Conservation (phyloP, 2,888 invertebrate species). For the Drosophila demipolita region DNA sequence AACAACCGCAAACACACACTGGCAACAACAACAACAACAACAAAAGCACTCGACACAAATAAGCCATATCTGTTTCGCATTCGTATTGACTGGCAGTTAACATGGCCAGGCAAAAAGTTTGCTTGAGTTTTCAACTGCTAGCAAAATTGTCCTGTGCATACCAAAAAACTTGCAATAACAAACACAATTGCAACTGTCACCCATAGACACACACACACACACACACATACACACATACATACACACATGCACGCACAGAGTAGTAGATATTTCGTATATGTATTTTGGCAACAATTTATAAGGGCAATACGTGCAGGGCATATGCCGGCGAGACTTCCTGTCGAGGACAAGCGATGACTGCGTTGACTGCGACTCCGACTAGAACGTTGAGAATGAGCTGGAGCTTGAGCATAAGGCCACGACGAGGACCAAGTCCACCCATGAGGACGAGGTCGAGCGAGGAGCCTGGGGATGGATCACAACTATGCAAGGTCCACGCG, state of each 20-base stretch:
- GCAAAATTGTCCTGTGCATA: slow-evolving; percentile 73
- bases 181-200: slow-evolving; percentile 45
- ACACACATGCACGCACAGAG: slow-evolving; percentile 8
- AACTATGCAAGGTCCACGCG: slow-evolving; percentile 79
- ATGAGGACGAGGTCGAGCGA: neutral
- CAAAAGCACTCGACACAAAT: slow-evolving; percentile 59
- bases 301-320: slow-evolving; percentile 78
- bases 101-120: slow-evolving; percentile 77
- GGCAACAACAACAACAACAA: slow-evolving; percentile 13
- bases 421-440: neutral
- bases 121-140: slow-evolving; percentile 60
- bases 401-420: neutral
- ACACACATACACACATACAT: slow-evolving; percentile 23
- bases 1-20: slow-evolving; percentile 5
- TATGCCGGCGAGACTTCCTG: slow-evolving; percentile 78
- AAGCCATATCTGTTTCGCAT: slow-evolving; percentile 78
- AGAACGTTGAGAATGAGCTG: slow-evolving; percentile 8
- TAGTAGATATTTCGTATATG: slow-evolving; percentile 32
- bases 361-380: slow-evolving; percentile 14
- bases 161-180: slow-evolving; percentile 58
- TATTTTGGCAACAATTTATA: slow-evolving; percentile 78
- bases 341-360: slow-evolving; percentile 64
- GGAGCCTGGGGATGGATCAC: slow-evolving; percentile 28
- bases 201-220: slow-evolving; percentile 29
- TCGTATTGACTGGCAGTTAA: slow-evolving; percentile 81